Percentiles rank a stretch among this genome's conserved stretches.
Conservation (phyloP, 2,888 invertebrate genomes). For the Lampropteryx suffumata region DNA sequence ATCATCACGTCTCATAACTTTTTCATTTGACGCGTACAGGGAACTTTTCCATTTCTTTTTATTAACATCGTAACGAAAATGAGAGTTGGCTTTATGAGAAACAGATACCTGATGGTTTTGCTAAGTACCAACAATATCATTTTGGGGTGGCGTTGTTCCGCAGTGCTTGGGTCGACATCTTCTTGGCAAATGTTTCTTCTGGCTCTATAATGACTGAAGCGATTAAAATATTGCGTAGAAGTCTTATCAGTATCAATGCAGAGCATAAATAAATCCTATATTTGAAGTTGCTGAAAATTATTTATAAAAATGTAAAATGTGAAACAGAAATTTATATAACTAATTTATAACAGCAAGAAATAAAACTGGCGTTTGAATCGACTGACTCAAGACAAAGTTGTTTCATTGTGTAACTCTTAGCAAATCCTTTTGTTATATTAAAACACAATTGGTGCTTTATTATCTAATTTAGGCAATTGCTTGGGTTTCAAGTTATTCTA, state of each 20-base stretch:
- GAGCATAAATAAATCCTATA: no score
- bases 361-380: slow-evolving; percentile 4
- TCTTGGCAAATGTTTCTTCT: slow-evolving; percentile 7
- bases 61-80: slow-evolving; percentile 81
- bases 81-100: slow-evolving; percentile 75
- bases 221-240: slow-evolving; percentile 6
- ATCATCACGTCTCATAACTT: slow-evolving; percentile 81
- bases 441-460: slow-evolving; percentile 48
- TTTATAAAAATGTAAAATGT: neutral
- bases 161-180: slow-evolving; percentile 10
- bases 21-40: slow-evolving; percentile 80
- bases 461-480: slow-evolving; percentile 51
- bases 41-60: slow-evolving; percentile 81
- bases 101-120: slow-evolving; percentile 70
- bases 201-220: slow-evolving; percentile 16
- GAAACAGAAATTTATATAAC: neutral
- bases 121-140: slow-evolving; percentile 49
- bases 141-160: slow-evolving; percentile 27
- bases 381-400: slow-evolving; percentile 17
- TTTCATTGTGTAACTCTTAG: slow-evolving; percentile 31
- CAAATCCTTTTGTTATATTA: slow-evolving; percentile 45
- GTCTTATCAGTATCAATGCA: slow-evolving; percentile 7
- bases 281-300: neutral
- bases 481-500: slow-evolving; percentile 43
- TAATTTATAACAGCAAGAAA: neutral